A percentile compares a stretch with the other conserved stretches of the same genome.
Conservation (phyloP, 2,888 invertebrate species). For the Cryptus viduatorius region DNA sequence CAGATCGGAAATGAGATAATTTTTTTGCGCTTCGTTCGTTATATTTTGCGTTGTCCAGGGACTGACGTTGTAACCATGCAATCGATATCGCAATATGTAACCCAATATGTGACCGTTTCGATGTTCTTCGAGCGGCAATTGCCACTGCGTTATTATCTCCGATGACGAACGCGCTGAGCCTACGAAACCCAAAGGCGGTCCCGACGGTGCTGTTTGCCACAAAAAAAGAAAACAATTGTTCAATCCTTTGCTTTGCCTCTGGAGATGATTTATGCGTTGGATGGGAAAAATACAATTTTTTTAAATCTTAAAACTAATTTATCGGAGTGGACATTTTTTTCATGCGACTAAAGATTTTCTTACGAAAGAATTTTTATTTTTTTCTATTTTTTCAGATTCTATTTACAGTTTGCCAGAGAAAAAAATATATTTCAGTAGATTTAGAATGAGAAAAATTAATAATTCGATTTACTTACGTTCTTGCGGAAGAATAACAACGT, state of each 20-base stretch:
- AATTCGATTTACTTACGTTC: constrained; percentile 90
- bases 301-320: background rate
- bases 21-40: constrained; percentile 96
- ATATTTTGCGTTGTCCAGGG: constrained; percentile 97
- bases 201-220: constrained; percentile 93
- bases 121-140: constrained; percentile 96
- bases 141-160: constrained; percentile 99
- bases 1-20: constrained; percentile 95
- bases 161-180: constrained; percentile 97
- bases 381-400: background rate
- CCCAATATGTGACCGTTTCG: constrained; percentile 98
- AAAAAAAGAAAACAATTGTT: constrained; percentile 40
- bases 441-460: background rate
- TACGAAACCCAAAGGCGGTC: constrained; percentile 97
- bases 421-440: background rate
- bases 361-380: constrained; percentile 13
- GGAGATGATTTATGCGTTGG: too few relatives aligned
- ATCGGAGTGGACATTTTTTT: too few relatives aligned
- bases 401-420: background rate
- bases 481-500: constrained; percentile 96
- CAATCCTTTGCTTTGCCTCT: too few relatives aligned
- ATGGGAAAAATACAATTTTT: background rate
- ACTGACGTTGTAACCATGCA: constrained; percentile 93
- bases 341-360: constrained; percentile 24
- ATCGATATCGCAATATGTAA: constrained; percentile 95